A percentile compares a stretch with the other conserved stretches of the same genome.
Evolutionary conservation across 1,140 invertebrate genomes (phyloP).

Genomic region (Aphaenogaster ashmeadi): DNA sequence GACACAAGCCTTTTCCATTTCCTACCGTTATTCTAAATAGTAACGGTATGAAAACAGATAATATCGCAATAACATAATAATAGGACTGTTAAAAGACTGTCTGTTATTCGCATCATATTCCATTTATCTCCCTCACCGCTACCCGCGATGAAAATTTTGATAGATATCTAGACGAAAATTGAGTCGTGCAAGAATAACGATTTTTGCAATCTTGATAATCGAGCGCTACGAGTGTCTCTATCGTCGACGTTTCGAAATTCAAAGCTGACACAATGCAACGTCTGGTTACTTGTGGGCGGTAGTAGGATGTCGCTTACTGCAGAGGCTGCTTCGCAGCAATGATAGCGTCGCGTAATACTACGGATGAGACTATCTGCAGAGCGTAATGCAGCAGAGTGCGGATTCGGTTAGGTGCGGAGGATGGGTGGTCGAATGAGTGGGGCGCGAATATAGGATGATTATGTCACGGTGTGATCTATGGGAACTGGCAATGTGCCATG

Average conservation of each 20-base stretch:
- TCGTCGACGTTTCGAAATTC: slow-evolving; percentile 40
- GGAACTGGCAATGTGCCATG: slow-evolving; percentile 77
- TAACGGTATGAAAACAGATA: not conserved
- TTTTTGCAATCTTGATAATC: slow-evolving; percentile 40
- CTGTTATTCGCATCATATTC: not conserved
- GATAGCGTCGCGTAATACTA: slow-evolving; percentile 77
- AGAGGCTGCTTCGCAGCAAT: slow-evolving; percentile 73
- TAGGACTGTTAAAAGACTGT: slow-evolving; percentile 7
- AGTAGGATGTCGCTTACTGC: slow-evolving; percentile 74
- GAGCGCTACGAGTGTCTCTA: not conserved
- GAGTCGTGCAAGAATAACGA: slow-evolving; percentile 13
- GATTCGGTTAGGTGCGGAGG: slow-evolving; percentile 53
- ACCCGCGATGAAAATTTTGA: not conserved
- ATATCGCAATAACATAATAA: slow-evolving; percentile 40
- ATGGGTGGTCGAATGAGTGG: slow-evolving; percentile 77
- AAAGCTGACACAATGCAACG: slow-evolving; percentile 57
- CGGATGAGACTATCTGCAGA: slow-evolving; percentile 76
- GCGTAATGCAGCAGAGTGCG: slow-evolving; percentile 78
- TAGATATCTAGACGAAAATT: slow-evolving; percentile 20
- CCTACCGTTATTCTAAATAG: slow-evolving; percentile 10
- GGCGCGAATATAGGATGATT: slow-evolving; percentile 81
- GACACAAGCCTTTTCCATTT: slow-evolving; percentile 46
- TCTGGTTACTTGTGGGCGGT: slow-evolving; percentile 56
- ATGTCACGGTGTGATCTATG: slow-evolving; percentile 81
- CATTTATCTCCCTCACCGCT: not conserved